Evolutionary conservation across 2,113 vertebrate species (phyloP).

Genomic region (Condylura cristata): DNA sequence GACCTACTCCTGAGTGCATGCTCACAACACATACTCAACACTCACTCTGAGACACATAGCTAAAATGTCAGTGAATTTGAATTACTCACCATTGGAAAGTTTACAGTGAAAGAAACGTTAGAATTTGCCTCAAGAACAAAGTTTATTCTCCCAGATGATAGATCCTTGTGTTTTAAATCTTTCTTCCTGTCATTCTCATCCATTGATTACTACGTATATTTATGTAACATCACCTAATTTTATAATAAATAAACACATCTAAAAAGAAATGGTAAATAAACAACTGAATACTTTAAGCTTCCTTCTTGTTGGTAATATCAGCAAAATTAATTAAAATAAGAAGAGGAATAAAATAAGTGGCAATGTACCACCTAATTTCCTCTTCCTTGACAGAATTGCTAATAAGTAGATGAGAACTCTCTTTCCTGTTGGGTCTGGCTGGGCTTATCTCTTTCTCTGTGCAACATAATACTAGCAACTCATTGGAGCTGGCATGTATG

Average conservation of each 20-base stretch:
- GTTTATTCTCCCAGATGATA: background rate
- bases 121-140: background rate
- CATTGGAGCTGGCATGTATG: background rate
- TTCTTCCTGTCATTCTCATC: background rate
- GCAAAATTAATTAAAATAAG: conserved; percentile 7
- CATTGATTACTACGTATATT: background rate
- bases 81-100: background rate
- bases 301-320: conserved; percentile 1
- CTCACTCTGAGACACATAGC: background rate
- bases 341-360: background rate
- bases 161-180: background rate
- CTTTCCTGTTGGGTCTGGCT: conserved; percentile 23
- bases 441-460: background rate
- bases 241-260: background rate
- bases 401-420: background rate
- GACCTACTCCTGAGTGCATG: background rate
- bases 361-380: background rate
- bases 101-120: background rate
- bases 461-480: background rate
- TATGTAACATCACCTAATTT: conserved; percentile 26
- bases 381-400: conserved; percentile 1
- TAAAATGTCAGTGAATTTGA: background rate
- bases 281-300: background rate
- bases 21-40: background rate
- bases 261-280: background rate